Conservation (phyloP, 2,888 invertebrate species). For the Tetrapedia diversipes region DNA sequence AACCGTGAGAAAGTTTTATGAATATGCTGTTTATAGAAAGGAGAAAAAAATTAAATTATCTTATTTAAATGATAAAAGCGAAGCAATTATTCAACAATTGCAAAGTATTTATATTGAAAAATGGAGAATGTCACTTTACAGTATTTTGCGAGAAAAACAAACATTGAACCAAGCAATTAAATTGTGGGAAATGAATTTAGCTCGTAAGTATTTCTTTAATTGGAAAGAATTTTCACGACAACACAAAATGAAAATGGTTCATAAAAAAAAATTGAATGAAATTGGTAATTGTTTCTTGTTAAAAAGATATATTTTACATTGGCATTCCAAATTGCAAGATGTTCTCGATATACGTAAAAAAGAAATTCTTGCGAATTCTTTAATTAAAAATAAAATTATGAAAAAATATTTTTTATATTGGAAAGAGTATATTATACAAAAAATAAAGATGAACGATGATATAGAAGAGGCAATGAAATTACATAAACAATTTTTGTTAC, state of each 20-base stretch:
- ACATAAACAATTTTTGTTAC: conserved; percentile 54
- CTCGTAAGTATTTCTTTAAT: conserved; percentile 48
- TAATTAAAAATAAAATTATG: conserved; percentile 50
- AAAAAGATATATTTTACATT: conserved; percentile 53
- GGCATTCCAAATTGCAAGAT: conserved; percentile 55
- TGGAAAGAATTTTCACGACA: conserved; percentile 61
- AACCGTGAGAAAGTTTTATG: conserved; percentile 44
- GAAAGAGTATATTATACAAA: conserved; percentile 54
- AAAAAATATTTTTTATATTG: conserved; percentile 55
- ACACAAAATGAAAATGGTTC: conserved; percentile 46
- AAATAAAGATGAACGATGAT: conserved; percentile 35
- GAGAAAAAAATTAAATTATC: conserved; percentile 51
- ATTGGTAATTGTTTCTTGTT: conserved; percentile 52
- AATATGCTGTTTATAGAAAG: conserved; percentile 58
- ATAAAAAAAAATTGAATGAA: conserved; percentile 54
- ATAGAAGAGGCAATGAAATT: conserved; percentile 58
- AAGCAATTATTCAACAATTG: conserved; percentile 33
- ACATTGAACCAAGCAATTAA: conserved; percentile 53
- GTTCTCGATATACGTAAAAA: conserved; percentile 39
- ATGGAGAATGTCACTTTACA: conserved; percentile 63
- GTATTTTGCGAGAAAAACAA: conserved; percentile 52
- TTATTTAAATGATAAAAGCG: conserved; percentile 41
- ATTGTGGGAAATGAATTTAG: conserved; percentile 48
- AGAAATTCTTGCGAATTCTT: conserved; percentile 32
- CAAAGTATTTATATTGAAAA: conserved; percentile 51